phyloP scores from a whole-genome alignment of 1,140 invertebrate genomes.

The Liolophura sinensis region DNA sequence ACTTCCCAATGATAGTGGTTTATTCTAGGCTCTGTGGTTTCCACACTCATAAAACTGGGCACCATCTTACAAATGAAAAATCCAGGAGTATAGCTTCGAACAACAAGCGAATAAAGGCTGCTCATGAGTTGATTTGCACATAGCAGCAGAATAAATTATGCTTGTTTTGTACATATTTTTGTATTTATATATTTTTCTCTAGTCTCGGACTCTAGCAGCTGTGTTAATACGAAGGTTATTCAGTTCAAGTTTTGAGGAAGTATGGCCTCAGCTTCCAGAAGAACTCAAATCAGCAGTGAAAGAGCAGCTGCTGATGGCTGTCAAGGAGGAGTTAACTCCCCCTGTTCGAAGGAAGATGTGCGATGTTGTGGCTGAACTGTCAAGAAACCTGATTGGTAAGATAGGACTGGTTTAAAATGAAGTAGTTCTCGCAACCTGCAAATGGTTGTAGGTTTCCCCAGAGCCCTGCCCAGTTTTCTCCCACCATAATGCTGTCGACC shows the following conservation, averaged over 20 bases:
- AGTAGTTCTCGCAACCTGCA: no score
- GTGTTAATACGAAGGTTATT: slow-evolving; percentile 89
- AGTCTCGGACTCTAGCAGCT: slow-evolving; percentile 80
- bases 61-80: neutral
- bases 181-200: slow-evolving; percentile 17
- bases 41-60: neutral
- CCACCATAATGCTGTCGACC: no score
- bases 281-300: slow-evolving; percentile 84
- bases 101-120: neutral
- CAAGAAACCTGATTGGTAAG: slow-evolving; percentile 82
- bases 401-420: neutral
- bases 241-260: slow-evolving; percentile 85
- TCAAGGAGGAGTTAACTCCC: slow-evolving; percentile 73
- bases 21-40: no score
- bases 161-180: slow-evolving; percentile 7
- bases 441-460: no score
- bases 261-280: slow-evolving; percentile 79
- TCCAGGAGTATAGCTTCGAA: neutral
- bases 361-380: slow-evolving; percentile 92
- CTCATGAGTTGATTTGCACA: neutral
- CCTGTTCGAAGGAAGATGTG: slow-evolving; percentile 87
- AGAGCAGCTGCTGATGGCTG: slow-evolving; percentile 79
- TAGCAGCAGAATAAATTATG: neutral
- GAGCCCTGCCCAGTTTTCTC: no score
- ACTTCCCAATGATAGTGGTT: no score